These are phyloP conservation scores for Pheucticus melanocephalus DNA, from an alignment of 2,113 vertebrate species.

Conservation along the genomic window DNA sequence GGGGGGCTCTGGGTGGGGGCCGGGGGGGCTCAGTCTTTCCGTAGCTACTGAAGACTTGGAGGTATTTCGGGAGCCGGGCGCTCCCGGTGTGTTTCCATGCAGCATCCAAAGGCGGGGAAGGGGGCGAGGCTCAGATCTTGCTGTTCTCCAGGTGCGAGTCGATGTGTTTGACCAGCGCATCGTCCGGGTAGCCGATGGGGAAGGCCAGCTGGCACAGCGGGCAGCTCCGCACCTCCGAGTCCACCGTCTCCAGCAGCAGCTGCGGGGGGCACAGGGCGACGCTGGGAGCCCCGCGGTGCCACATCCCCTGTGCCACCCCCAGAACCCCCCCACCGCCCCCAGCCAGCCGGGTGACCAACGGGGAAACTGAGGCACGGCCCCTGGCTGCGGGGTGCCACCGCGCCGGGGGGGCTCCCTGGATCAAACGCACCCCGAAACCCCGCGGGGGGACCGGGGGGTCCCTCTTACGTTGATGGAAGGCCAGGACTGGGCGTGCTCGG, in stretches of 20 bases:
- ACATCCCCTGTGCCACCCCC: accelerated
- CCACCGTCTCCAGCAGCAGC: conserved; percentile 97
- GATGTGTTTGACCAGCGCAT: conserved; percentile 97
- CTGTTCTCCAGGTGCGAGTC: conserved; percentile 98
- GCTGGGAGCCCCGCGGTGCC: neutral
- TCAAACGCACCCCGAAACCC: neutral
- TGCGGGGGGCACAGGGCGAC: conserved; percentile 1
- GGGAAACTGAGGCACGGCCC: neutral
- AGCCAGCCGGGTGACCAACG: too few relatives aligned
- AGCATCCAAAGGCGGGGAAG: conserved; percentile 66
- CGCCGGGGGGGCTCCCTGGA: accelerated
- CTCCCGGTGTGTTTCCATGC: conserved; percentile 70
- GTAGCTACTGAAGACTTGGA: conserved; percentile 73
- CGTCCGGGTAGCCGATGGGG: conserved; percentile 93
- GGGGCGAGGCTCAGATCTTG: conserved; percentile 86
- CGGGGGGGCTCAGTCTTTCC: conserved; percentile 23
- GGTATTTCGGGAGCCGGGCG: conserved; percentile 41
- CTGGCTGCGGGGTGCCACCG: too few relatives aligned
- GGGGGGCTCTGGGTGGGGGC: too few relatives aligned
- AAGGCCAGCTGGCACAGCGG: conserved; percentile 96
- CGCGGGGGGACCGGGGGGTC: accelerated
- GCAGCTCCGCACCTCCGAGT: conserved; percentile 93
- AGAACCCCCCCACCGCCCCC: neutral
- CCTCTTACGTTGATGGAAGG: conserved; percentile 93
- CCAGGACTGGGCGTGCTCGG: conserved; percentile 97